Evolutionary conservation across 2,113 vertebrate genomes (phyloP), one percentile per base, ranked within the genome.

Genomic region (Cottus gobio): DNA sequence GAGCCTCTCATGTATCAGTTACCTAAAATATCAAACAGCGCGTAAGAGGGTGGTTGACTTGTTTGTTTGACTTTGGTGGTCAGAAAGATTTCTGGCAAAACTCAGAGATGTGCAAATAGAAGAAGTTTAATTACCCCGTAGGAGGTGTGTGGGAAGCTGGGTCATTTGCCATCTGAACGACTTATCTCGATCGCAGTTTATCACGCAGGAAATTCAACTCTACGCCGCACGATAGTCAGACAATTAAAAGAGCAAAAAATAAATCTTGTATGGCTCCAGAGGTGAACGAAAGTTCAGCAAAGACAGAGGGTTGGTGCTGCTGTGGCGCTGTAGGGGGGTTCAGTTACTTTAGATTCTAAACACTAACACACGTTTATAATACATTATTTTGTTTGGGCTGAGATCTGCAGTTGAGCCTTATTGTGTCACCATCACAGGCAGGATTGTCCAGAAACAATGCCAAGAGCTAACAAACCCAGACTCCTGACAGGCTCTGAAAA

Each of bases 1-100:
- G 85, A 83, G 65, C 85, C 91, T 86, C 92, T 90, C 83, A 91
- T 80, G 88, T 91, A 91, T 94, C 91, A 91, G 83, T 91, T 90
- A 92, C 88, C 86, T 88, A 76, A 80, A 91, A 91, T 91, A 93
- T 92, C 93, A 95, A 94, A 94, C 92, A 90, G 66, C 73, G 72
- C 48, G 36, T 79, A 89, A 91, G 87, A 92, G 90, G 81, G 87
- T 4, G 82, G 91, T 93, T 79, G 83, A 79, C 90, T 73, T 89
- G 90, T 89, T 92, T 91, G 87, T 93, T 85, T 93, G 90, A 90
- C 87, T 92, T 85, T 71, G 82, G 90, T 79, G 89, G 85, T 87
- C 70, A 74, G 76, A 74, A 34, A 64, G 64, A 76, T 76, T 79
- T 76, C 82, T 88, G 68, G 75, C 26, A 64, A 90, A 82, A 69